These are phyloP conservation scores for Agrotis segetum DNA, from an alignment of 2,888 invertebrate genomes.

Conservation along the genomic window DNA sequence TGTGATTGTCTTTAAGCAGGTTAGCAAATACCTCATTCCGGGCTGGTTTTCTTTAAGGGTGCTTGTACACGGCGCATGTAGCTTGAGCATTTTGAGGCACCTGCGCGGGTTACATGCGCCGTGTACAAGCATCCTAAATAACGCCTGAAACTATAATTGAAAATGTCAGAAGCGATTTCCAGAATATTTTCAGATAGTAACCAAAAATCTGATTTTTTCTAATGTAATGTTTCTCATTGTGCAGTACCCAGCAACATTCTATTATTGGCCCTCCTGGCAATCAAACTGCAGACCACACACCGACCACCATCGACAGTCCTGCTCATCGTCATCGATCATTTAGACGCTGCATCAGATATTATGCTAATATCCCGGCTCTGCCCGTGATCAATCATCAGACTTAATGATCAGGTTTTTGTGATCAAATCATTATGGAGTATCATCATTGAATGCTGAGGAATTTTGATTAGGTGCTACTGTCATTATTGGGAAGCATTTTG, in stretches of 20 bases:
- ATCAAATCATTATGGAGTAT: constrained; percentile 5
- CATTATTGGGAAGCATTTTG: background rate
- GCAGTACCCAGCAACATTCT: too few relatives aligned
- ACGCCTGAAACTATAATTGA: too few relatives aligned
- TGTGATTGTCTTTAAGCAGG: background rate
- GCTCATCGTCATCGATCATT: constrained; percentile 47
- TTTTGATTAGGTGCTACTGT: constrained; percentile 29
- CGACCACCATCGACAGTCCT: constrained; percentile 24
- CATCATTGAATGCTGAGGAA: constrained; percentile 28
- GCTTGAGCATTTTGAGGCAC: too few relatives aligned
- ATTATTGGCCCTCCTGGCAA: background rate
- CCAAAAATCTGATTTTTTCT: too few relatives aligned
- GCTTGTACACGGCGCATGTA: too few relatives aligned
- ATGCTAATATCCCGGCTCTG: constrained; percentile 35
- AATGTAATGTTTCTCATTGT: too few relatives aligned
- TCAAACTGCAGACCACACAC: constrained; percentile 35
- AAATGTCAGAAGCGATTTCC: too few relatives aligned
- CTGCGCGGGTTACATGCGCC: too few relatives aligned
- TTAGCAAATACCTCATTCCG: background rate
- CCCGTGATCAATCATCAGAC: constrained; percentile 46
- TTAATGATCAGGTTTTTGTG: constrained; percentile 57
- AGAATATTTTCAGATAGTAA: too few relatives aligned
- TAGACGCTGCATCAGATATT: constrained; percentile 49
- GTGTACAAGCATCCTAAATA: too few relatives aligned
- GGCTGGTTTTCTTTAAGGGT: too few relatives aligned